Conservation (phyloP, 2,797 vertebrate genomes). For the Pantherophis vulpinus region DNA sequence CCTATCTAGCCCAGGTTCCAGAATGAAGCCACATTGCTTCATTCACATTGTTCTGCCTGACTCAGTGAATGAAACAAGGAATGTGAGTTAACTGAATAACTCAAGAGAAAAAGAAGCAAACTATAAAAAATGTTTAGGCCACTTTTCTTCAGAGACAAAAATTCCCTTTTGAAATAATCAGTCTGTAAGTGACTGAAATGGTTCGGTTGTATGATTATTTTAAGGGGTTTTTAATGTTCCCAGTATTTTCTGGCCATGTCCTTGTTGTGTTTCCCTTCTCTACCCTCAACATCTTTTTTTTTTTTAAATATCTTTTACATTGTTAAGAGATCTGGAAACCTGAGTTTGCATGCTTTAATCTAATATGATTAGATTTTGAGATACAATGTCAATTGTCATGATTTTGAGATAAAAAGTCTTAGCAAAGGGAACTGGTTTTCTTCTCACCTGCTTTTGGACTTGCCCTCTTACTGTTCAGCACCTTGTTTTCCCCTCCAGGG, state of each 20-base stretch:
- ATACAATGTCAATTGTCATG: background rate
- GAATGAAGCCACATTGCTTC: background rate
- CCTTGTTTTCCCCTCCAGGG: conserved; percentile 72
- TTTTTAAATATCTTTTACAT: background rate
- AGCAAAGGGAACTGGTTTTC: background rate
- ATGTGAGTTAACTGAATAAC: background rate
- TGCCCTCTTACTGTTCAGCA: conserved; percentile 81
- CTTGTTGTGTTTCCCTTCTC: background rate
- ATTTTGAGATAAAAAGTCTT: background rate
- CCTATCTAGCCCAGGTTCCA: background rate
- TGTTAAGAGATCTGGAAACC: background rate
- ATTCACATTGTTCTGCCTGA: background rate
- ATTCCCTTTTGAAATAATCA: background rate
- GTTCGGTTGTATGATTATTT: background rate
- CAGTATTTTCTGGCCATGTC: background rate
- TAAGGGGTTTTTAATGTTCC: background rate
- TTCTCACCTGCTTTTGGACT: conserved; percentile 91
- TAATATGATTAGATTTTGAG: background rate
- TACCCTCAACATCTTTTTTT: background rate
- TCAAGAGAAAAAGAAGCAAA: background rate
- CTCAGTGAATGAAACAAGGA: background rate
- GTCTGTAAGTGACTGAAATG: background rate
- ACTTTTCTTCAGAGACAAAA: background rate
- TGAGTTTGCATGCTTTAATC: background rate
- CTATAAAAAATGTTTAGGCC: background rate